Base-by-base conservation (phyloP, 2,797 vertebrate species). In the Lagodon rhomboides region DNA sequence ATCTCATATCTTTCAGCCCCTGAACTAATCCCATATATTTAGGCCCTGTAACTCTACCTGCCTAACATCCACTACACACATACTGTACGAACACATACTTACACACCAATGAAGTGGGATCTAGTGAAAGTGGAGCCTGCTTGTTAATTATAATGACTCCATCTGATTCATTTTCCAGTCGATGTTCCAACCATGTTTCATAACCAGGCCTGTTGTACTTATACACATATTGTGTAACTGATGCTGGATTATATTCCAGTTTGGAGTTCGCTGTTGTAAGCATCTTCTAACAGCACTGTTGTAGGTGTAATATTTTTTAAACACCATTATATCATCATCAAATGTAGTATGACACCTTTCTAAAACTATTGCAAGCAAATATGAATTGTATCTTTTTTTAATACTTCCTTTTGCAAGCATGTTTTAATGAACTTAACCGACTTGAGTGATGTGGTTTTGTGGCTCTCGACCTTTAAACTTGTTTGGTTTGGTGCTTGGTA, bases 11-110 rank as follows among this genome's bases (percentile, higher is more conserved):
- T 16, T 34, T 46, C 44, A 34, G 18, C 23, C 17, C n/a, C 30
- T 53, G 10, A 60, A 58, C 27, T 64, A 61, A 67, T 71, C 66
- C 27, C 20, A 47, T 25, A 73, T 27, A 69, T 58, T 67, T 30
- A 66, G 34, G 62, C 18, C 58, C 61, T 69, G 85, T 81, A 73
- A 87, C 65, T 75, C 38, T 65, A 81, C 68, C 69, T 49, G 13
- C 20, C 55, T 67, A 73, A 78, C 50, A 51, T 46, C 12, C 43
- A 51, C 64, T 12, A 54, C 62, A 53, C 50, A 60, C 44, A 53
- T 9, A 49, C 51, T 49, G 12, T 5, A 68, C 59, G 30, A 18
- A 79, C 34, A 74, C 46, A 63, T 51, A 53, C 27, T 20, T 23
- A 60, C 63, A 75, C 58, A 75, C 53, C 25, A 22, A 47, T 72